Percentiles rank a stretch among this genome's conserved stretches.
These are phyloP conservation scores for Platichthys flesus DNA, from an alignment of 2,113 vertebrate species.

Conservation along the genomic window DNA sequence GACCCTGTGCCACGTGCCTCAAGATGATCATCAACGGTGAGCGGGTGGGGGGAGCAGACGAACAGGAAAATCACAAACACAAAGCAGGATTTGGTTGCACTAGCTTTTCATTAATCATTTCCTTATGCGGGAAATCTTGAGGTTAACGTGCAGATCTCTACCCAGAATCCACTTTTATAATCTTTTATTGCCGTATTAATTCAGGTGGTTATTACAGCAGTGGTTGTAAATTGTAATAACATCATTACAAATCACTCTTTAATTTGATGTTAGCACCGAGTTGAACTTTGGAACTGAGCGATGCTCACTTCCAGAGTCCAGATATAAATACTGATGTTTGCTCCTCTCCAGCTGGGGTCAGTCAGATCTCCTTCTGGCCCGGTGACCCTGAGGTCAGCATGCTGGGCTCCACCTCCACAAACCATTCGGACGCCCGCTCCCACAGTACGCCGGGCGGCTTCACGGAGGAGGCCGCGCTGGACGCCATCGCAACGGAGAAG, in stretches of 20 bases:
- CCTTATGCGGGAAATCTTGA: too few relatives aligned
- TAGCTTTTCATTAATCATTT: too few relatives aligned
- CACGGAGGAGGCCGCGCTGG: conserved; percentile 87
- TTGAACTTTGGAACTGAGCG: conserved; percentile 19
- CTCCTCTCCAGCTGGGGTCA: conserved; percentile 89
- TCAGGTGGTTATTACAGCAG: too few relatives aligned
- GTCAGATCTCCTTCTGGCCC: conserved; percentile 95
- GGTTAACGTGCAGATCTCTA: too few relatives aligned
- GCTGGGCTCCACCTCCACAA: conserved; percentile 27
- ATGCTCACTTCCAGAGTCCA: not conserved
- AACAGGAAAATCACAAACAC: too few relatives aligned
- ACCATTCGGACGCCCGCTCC: not conserved
- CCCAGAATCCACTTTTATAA: not conserved
- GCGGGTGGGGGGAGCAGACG: not conserved
- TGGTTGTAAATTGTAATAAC: too few relatives aligned
- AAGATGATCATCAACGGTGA: conserved; percentile 98
- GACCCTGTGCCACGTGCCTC: conserved; percentile 93
- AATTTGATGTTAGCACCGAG: not conserved
- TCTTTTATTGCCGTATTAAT: too few relatives aligned
- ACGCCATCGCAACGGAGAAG: conserved; percentile 89
- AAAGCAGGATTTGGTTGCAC: too few relatives aligned
- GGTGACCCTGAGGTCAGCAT: conserved; percentile 94
- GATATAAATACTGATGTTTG: conserved; percentile 16
- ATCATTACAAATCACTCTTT: too few relatives aligned
- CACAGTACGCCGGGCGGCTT: conserved; percentile 5